Base-by-base conservation (phyloP, 2,113 vertebrate species). In the Epinephelus fuscoguttatus region DNA sequence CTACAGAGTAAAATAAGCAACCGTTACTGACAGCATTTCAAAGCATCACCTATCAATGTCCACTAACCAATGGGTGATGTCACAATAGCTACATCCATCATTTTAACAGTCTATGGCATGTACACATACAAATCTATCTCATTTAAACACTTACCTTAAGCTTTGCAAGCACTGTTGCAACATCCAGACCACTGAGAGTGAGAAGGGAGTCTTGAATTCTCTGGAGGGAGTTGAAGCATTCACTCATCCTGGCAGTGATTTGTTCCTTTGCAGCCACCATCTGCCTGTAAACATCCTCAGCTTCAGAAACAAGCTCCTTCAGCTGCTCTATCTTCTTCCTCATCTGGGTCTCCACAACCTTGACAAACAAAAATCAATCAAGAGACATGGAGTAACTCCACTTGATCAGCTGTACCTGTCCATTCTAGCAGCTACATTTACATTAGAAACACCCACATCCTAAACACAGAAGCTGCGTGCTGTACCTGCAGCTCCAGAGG, bases 401-500 rank as follows among this genome's bases (percentile, higher is more conserved):
- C 14, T 40, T 18, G 42, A 69, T 37, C 40, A 10, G 18, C 53
- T 9, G 19, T 4, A 55, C 63, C 50, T 12, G 40, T n/a, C 7
- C 42, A 45, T 45, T 12, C 11, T 45, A 2, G 42, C 42, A 7
- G 42, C 18, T 10, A 12, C 4, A 14, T 42, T 69, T 59, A 23
- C 23, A 0, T 21, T 13, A 52, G 19, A 55, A 59, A 49, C 27
- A 49, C 37, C 4, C 2, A 45, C 33, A 27, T 11, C 25, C 5
- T 21, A 1, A 52, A 75, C 37, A 59, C 27, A 15, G 37, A 27
- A 63, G 37, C 53, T 59, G 0, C 18, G 33, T 84, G 70, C 23
- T 50, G n/a, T 67, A 99, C 98, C 97, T 99, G 98, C 1, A 99
- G 93, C 86, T 99, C 98, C 88, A 96, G 89, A 3, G 96, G 97